A percentile compares a stretch with the other conserved stretches of the same genome.
Evolutionary conservation across 2,888 invertebrate genomes (phyloP).

Genomic region (Torymus texanus): DNA sequence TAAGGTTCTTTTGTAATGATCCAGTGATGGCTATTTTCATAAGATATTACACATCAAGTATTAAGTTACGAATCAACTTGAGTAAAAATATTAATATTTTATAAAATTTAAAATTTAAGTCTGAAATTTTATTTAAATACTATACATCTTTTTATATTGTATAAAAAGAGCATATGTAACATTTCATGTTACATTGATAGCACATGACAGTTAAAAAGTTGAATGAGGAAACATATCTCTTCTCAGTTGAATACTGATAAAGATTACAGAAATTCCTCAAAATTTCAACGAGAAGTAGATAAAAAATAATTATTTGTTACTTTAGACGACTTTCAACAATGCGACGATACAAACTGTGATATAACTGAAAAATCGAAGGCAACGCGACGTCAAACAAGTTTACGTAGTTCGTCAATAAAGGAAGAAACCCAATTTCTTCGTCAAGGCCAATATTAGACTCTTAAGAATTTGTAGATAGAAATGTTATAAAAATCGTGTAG

Average conservation of each 20-base stretch:
- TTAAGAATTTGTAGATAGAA: conserved; percentile 70
- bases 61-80: conserved; percentile 12
- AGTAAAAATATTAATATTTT: conserved; percentile 10
- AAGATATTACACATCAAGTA: conserved; percentile 11
- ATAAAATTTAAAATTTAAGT: too few species aligned
- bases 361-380: conserved; percentile 57
- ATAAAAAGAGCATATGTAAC: conserved; percentile 24
- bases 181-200: conserved; percentile 22
- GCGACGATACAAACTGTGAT: conserved; percentile 58
- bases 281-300: conserved; percentile 16
- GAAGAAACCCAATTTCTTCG: conserved; percentile 27
- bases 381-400: conserved; percentile 34
- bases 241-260: conserved; percentile 12
- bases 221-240: conserved; percentile 9
- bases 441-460: conserved; percentile 69
- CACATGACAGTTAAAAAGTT: conserved; percentile 20
- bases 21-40: conserved; percentile 33
- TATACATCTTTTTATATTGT: conserved; percentile 14
- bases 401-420: conserved; percentile 19
- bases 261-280: conserved; percentile 16
- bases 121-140: conserved; percentile 1
- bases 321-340: conserved; percentile 52
- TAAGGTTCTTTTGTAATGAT: conserved; percentile 9
- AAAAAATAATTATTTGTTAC: conserved; percentile 17
- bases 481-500: conserved; percentile 57